Conservation (phyloP, 2,888 invertebrate species). For the Baronia brevicornis region DNA sequence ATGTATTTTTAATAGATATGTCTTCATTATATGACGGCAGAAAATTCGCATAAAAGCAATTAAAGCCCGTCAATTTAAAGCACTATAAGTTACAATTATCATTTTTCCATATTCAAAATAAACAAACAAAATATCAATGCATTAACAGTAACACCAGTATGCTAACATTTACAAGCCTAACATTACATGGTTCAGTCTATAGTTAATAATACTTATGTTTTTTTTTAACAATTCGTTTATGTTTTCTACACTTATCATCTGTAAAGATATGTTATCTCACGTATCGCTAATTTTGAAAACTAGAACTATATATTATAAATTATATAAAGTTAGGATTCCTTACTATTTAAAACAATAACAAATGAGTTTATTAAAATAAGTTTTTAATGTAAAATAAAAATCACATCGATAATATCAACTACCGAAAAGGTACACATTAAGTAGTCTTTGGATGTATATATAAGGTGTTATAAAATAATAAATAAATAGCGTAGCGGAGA, state of each 20-base stretch:
- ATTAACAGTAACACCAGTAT: slow-evolving; percentile 26
- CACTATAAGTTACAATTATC: slow-evolving; percentile 7
- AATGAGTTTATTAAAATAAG: no score
- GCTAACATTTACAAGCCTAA: slow-evolving; percentile 45
- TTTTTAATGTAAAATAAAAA: no score
- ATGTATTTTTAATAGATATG: slow-evolving; percentile 12
- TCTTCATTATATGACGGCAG: slow-evolving; percentile 8
- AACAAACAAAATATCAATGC: slow-evolving; percentile 26
- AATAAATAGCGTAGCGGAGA: no score
- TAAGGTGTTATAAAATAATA: no score
- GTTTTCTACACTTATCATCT: slow-evolving; percentile 23
- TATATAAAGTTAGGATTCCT: no score
- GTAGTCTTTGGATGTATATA: no score
- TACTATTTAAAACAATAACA: no score
- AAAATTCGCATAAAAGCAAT: slow-evolving; percentile 9
- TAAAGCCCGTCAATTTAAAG: slow-evolving; percentile 11
- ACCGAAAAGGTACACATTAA: no score
- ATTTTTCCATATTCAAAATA: not conserved
- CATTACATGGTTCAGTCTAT: slow-evolving; percentile 55
- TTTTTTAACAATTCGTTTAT: slow-evolving; percentile 8
- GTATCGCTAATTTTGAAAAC: no score
- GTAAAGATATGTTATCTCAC: no score
- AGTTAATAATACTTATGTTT: slow-evolving; percentile 54
- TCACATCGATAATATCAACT: no score
- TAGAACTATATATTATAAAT: no score